Evolutionary conservation across 2,113 vertebrate genomes (phyloP), one percentile per base, ranked within the genome.

Genomic region (Cinclus cinclus): DNA sequence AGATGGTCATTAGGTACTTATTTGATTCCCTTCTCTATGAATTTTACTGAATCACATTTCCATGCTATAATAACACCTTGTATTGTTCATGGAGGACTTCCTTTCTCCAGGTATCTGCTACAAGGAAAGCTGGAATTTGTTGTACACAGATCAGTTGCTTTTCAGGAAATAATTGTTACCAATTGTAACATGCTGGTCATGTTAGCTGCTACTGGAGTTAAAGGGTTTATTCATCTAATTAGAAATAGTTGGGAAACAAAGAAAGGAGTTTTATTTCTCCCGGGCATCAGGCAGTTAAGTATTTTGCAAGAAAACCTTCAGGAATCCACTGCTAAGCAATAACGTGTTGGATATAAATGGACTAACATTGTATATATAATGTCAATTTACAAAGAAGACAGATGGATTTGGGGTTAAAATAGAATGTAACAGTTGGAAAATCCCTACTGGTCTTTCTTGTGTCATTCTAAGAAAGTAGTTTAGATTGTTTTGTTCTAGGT

Each of bases 311-410:
- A 79, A 91, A 80, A 65, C n/a, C 19, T 92, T 84, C 47, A 87
- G 70, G 55, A 83, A 80, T 88, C 55, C 63, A 44, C 55, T 90
- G 63, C 67, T 68, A 94, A 79, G 50, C 62, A 87, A 27, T 64
- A 83, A 69, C 1, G 9, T 85, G 53, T 46, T 76, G 39, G n/a
- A 65, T 83, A 85, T 63, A 91, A 96, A 82, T 69, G 70, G 39
- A n/a, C 71, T 76, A 68, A 83, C 39, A n/a, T n/a, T 76, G 59
- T 89, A 87, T 56, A 74, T 1, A 4, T 55, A 80, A 80, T 60
- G 75, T 77, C 92, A 80, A 52, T 95, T 91, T 91, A 28, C 24
- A 44, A 93, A 89, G 69, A n/a, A 83, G 69, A 68, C 84, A 60
- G 73, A 81, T 63, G 44, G 19, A 56, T 83, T 71, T 83, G 33